These are phyloP conservation scores for Stictonetta naevosa DNA, from an alignment of 2,113 vertebrate genomes.

Conservation along the genomic window DNA sequence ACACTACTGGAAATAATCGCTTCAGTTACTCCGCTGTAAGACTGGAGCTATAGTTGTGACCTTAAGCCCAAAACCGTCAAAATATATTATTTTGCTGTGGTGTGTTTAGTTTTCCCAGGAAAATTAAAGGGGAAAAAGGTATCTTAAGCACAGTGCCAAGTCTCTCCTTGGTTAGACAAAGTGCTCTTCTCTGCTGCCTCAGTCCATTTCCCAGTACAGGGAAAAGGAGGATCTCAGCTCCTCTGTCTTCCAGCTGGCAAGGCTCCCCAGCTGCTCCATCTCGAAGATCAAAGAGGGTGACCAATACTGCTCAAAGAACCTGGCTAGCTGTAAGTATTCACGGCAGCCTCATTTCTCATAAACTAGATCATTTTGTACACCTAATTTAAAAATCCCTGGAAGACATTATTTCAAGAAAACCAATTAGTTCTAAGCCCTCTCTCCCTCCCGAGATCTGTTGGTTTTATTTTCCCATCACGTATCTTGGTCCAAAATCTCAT, in stretches of 20 bases:
- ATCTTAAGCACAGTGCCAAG: neutral
- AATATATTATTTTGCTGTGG: neutral
- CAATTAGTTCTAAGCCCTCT: neutral
- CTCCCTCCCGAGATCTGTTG: neutral
- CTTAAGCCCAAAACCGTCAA: neutral
- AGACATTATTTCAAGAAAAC: neutral
- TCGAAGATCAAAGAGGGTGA: neutral
- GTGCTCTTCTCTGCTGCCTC: neutral
- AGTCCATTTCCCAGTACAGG: neutral
- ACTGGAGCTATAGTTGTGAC: neutral
- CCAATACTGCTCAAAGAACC: neutral
- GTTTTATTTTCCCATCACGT: neutral
- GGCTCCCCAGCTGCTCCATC: neutral
- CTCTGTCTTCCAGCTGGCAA: neutral
- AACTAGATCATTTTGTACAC: neutral
- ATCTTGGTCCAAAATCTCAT: neutral
- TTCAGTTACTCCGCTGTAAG: neutral
- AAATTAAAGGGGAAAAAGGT: neutral
- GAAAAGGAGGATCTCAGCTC: neutral
- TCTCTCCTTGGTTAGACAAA: neutral
- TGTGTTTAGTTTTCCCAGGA: neutral
- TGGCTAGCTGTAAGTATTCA: neutral
- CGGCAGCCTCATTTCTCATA: slow-evolving; percentile 7
- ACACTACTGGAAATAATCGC: neutral
- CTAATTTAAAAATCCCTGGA: neutral